Base-by-base conservation (phyloP, 2,113 vertebrate species). In the Neogobius melanostomus region DNA sequence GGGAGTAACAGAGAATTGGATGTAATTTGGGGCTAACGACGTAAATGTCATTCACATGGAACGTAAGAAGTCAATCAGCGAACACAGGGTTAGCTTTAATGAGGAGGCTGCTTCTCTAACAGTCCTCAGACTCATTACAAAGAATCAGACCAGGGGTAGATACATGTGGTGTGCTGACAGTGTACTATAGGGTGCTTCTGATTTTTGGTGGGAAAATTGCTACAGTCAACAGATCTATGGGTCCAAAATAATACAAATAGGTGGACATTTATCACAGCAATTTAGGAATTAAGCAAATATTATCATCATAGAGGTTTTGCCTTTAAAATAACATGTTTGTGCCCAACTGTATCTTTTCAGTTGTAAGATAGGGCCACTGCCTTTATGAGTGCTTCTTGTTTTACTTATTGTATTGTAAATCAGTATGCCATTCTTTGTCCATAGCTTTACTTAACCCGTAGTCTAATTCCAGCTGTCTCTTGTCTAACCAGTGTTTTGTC, bases 401-500 rank as follows among this genome's bases (percentile, higher is more conserved):
- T 11, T 57, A 11, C 8, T 6, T 12, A 28, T 57, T 53, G 28
- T 17, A 42, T 59, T 42, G 28, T 59, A 14, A 21, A 36, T 36
- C 12, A 11, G 12, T 36, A 36, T 6, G 6, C 11, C 56, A 7
- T 36, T 59, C 46, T 59, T 59, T 14, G 52, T 42, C 21, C 54
- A 28, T 36, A 57, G 17, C 11, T 56, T 21, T 56, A 74, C 61
- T 68, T 49, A 74, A 56, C 74, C 52, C 52, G 66, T 67, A 74
- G n/a, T 66, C 61, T 78, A 36, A 59, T 85, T 75, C 72, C 63
- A 83, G 9, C 54, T 59, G 56, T 89, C 68, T 88, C 76, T 21
- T 87, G 80, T 85, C 82, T 90, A 87, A 89, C 84, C 75, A 85
- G 79, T 85, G 84, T 90, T 89, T 74, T 90, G 77, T 88, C 86